Percentiles rank a stretch among this genome's conserved stretches.
Evolutionary conservation across 2,113 vertebrate genomes (phyloP).

Genomic region (Callospermophilus lateralis): DNA sequence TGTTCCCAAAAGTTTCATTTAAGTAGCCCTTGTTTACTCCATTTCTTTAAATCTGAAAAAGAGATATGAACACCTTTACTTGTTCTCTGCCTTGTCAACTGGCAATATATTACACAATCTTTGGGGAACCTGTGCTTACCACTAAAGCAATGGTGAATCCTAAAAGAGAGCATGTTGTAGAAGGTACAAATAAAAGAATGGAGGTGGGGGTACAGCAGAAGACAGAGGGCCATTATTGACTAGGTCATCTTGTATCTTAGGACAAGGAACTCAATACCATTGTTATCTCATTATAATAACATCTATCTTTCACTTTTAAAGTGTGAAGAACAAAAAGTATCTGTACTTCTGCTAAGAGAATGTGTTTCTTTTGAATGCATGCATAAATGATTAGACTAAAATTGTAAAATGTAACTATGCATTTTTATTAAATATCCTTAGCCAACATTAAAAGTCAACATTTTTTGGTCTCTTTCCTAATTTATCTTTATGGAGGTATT

Average conservation of each 20-base stretch:
- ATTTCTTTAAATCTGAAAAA: constrained; percentile 59
- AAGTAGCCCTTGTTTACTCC: constrained; percentile 42
- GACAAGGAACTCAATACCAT: not conserved
- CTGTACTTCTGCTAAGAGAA: not conserved
- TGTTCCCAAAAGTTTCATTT: constrained; percentile 63
- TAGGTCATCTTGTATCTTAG: not conserved
- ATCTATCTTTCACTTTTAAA: constrained; percentile 29
- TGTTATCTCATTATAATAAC: not conserved
- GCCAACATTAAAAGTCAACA: fast-evolving
- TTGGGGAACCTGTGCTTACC: not conserved
- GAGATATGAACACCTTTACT: not conserved
- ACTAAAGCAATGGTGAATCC: not conserved
- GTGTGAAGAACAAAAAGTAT: not conserved
- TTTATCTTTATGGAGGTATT: not conserved
- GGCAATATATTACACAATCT: not conserved
- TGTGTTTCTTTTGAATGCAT: not conserved
- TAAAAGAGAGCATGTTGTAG: not conserved
- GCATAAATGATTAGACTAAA: not conserved
- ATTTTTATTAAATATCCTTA: not conserved
- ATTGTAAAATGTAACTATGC: not conserved
- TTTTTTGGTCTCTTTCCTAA: not conserved
- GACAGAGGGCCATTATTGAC: not conserved
- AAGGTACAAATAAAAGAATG: not conserved
- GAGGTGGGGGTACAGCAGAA: not conserved
- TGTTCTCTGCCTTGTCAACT: constrained; percentile 11